Conservation (phyloP, 2,797 vertebrate species). For the Falco berigora region DNA sequence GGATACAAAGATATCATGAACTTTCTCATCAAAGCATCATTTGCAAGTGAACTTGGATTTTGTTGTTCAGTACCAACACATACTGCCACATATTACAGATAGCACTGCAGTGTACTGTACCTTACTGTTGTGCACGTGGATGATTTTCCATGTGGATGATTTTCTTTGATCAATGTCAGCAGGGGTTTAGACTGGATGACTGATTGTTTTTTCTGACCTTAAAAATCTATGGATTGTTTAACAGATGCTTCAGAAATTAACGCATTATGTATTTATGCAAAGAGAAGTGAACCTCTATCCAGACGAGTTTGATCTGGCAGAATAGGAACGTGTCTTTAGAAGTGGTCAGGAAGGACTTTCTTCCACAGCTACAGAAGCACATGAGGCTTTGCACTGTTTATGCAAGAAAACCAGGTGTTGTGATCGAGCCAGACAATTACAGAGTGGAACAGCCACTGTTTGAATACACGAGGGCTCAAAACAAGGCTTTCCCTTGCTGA, state of each 20-base stretch:
- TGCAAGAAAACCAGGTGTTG: not conserved
- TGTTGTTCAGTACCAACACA: not conserved
- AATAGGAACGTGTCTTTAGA: not conserved
- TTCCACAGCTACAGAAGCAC: not conserved
- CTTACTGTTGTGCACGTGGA: no score
- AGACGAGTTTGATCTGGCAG: not conserved
- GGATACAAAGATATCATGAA: not conserved
- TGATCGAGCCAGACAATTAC: not conserved
- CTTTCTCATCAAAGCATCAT: not conserved
- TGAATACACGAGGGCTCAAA: not conserved
- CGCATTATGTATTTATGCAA: not conserved
- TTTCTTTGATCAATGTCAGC: not conserved
- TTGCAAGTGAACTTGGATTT: not conserved
- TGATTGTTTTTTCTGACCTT: not conserved
- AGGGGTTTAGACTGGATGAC: not conserved
- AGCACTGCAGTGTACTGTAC: not conserved
- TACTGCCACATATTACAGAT: not conserved
- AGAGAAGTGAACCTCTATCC: not conserved
- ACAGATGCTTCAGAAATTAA: not conserved
- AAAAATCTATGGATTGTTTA: not conserved
- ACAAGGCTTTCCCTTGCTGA: not conserved
- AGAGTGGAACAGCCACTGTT: not conserved
- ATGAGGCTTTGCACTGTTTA: not conserved
- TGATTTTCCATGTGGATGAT: not conserved
- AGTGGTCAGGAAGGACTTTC: not conserved